phyloP scores from a whole-genome alignment of 2,888 invertebrate species.

The Pollenia labialis region DNA sequence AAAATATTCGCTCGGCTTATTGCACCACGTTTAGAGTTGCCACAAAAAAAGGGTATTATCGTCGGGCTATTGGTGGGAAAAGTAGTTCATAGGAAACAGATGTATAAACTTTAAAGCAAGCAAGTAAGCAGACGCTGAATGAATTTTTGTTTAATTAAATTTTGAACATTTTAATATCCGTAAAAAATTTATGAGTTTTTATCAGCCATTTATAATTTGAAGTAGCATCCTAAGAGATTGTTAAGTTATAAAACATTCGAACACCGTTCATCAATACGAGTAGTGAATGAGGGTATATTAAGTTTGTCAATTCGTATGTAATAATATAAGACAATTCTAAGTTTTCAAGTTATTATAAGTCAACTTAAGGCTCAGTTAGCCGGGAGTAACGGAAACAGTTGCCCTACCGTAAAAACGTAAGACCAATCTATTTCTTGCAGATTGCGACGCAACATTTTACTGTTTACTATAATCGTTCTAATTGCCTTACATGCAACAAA shows the following conservation, averaged over 20 bases:
- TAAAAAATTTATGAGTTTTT: slow-evolving; percentile 78
- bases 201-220: slow-evolving; percentile 79
- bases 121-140: not conserved
- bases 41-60: slow-evolving; percentile 52
- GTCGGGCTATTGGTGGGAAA: slow-evolving; percentile 74
- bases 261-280: no score
- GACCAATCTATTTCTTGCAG: no score
- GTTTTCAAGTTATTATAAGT: no score
- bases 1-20: not conserved
- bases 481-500: no score
- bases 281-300: no score
- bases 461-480: no score
- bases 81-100: slow-evolving; percentile 39
- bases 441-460: no score
- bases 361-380: no score
- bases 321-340: no score
- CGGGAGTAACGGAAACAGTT: no score
- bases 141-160: slow-evolving; percentile 43
- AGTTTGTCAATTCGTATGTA: no score
- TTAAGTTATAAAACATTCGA: not conserved
- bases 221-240: slow-evolving; percentile 76
- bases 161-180: slow-evolving; percentile 66
- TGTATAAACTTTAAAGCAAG: not conserved
- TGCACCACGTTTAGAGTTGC: slow-evolving; percentile 36
- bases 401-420: no score